phyloP scores from a whole-genome alignment of 2,113 vertebrate species.

The Atrichornis clamosus region DNA sequence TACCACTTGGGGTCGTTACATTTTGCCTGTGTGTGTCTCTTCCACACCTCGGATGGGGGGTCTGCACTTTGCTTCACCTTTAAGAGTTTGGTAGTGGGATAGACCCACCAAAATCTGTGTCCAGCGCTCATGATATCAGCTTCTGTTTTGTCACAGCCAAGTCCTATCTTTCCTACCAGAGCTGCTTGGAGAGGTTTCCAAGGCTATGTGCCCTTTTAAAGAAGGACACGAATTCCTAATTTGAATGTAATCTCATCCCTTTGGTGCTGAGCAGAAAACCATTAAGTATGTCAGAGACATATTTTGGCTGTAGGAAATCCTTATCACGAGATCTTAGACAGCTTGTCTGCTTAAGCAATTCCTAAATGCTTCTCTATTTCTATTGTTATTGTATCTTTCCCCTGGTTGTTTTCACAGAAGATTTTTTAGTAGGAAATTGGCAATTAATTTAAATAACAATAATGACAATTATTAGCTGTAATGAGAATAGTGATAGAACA shows the following conservation, averaged over 20 bases:
- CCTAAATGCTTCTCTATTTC: not conserved
- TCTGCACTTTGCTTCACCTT: not conserved
- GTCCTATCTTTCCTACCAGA: not conserved
- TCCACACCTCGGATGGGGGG: not conserved
- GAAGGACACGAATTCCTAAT: not conserved
- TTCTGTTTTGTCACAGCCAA: not conserved
- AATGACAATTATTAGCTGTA: not conserved
- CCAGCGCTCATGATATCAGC: not conserved
- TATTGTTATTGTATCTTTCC: not conserved
- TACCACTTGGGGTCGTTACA: too few relatives aligned
- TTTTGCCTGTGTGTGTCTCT: not conserved
- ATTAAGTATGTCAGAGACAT: not conserved
- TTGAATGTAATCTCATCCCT: not conserved
- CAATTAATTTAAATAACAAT: slow-evolving; percentile 11
- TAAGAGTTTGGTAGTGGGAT: not conserved
- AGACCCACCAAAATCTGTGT: not conserved
- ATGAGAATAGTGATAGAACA: not conserved
- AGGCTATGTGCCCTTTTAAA: not conserved
- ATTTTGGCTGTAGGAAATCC: not conserved
- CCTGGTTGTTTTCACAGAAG: not conserved
- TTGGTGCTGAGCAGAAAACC: not conserved
- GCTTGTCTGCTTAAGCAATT: not conserved
- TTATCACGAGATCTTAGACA: not conserved
- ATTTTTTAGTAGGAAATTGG: not conserved
- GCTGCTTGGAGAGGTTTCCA: not conserved